Percentiles rank a stretch among this genome's conserved stretches.
phyloP scores from a whole-genome alignment of 2,797 vertebrate species.

The Aphelocoma californica region DNA sequence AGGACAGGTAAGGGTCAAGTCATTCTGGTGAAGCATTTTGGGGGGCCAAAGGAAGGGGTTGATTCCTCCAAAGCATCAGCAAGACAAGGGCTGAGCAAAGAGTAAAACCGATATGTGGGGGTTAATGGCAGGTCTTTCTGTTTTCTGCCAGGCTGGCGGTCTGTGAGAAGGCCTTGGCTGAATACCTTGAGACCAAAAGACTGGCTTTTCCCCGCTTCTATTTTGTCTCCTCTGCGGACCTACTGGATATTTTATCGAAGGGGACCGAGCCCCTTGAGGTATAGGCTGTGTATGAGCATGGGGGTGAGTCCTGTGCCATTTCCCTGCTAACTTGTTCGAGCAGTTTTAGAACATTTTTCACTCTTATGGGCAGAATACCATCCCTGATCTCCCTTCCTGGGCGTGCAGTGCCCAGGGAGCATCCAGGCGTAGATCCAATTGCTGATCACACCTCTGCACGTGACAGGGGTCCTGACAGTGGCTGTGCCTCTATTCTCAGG shows the following conservation, averaged over 20 bases:
- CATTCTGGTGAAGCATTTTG: accelerated
- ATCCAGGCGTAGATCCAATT: accelerated
- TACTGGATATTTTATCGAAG: slow-evolving; percentile 78
- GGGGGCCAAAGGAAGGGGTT: background rate
- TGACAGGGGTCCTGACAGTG: accelerated
- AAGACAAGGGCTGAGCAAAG: background rate
- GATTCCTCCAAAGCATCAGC: background rate
- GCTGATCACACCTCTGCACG: accelerated
- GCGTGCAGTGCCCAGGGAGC: background rate
- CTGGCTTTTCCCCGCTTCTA: slow-evolving; percentile 79
- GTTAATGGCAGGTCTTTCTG: background rate
- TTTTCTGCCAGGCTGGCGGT: slow-evolving; percentile 45
- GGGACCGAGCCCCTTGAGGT: slow-evolving; percentile 76
- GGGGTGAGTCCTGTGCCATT: background rate
- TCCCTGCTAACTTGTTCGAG: background rate
- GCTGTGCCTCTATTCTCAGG: slow-evolving; percentile 30
- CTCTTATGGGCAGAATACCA: accelerated
- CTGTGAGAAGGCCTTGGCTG: slow-evolving; percentile 78
- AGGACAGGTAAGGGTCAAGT: slow-evolving; percentile 65
- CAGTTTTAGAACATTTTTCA: background rate
- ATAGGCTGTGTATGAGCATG: background rate
- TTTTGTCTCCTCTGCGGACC: slow-evolving; percentile 77
- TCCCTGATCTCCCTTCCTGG: accelerated
- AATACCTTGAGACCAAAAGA: slow-evolving; percentile 76
- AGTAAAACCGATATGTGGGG: accelerated